Conservation (phyloP, 2,888 invertebrate genomes). For the Zele albiditarsus region DNA sequence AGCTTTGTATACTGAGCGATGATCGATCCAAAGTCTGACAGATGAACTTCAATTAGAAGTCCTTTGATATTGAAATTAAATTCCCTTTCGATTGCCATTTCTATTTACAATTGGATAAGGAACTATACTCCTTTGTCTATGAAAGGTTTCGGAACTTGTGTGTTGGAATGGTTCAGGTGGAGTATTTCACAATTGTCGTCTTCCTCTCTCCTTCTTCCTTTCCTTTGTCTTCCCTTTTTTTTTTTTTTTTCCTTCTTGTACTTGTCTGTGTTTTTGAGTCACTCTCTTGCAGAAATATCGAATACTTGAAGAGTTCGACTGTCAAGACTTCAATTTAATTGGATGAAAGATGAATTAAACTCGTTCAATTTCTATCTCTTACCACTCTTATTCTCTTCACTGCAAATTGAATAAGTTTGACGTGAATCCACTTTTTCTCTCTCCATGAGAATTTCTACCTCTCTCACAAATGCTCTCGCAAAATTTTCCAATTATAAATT, state of each 20-base stretch:
- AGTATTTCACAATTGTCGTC: too few species aligned
- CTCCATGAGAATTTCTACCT: neutral
- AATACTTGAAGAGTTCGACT: constrained; percentile 20
- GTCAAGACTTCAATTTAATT: constrained; percentile 50
- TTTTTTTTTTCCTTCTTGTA: neutral
- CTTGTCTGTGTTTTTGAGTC: neutral
- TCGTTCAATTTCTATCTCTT: constrained; percentile 32
- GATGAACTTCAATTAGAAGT: too few species aligned
- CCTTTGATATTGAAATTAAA: too few species aligned
- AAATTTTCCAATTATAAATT: neutral
- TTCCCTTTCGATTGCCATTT: too few species aligned
- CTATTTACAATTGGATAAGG: too few species aligned
- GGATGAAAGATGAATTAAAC: constrained; percentile 49
- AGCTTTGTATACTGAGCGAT: too few species aligned
- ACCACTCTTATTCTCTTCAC: constrained; percentile 10
- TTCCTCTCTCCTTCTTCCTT: too few species aligned
- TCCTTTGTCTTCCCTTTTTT: too few species aligned
- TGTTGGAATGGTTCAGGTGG: too few species aligned
- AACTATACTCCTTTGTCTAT: too few species aligned
- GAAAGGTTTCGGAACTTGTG: too few species aligned
- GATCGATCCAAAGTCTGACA: too few species aligned
- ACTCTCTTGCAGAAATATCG: constrained; percentile 4
- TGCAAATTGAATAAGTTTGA: constrained; percentile 46
- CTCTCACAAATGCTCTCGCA: neutral
- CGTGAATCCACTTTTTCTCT: constrained; percentile 25